These are phyloP conservation scores for Oplegnathus fasciatus DNA, from an alignment of 2,113 vertebrate species.

Conservation along the genomic window DNA sequence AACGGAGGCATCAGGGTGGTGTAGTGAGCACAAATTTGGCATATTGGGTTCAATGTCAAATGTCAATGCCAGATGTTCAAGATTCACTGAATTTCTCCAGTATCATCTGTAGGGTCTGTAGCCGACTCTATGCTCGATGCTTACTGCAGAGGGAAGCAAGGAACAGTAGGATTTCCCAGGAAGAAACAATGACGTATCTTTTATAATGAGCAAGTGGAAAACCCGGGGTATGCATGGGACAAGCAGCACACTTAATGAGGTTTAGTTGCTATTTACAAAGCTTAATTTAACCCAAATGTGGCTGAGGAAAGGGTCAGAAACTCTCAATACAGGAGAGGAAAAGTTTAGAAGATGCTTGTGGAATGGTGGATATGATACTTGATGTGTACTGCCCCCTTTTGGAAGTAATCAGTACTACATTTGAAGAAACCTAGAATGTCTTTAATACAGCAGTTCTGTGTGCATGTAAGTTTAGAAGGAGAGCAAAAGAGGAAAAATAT, in stretches of 20 bases:
- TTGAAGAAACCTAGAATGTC: neutral
- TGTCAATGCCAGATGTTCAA: neutral
- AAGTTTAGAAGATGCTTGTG: neutral
- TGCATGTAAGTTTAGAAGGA: neutral
- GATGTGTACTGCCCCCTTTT: conserved; percentile 59
- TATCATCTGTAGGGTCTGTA: neutral
- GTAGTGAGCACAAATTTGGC: neutral
- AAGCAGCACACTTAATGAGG: neutral
- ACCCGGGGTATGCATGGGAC: neutral
- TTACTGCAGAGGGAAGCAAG: neutral
- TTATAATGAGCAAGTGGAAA: neutral
- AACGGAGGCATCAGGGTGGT: neutral
- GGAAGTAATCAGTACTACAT: conserved; percentile 25
- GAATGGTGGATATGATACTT: neutral
- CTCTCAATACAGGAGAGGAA: neutral
- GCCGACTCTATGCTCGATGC: neutral
- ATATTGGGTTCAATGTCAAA: neutral
- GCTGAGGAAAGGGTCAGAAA: conserved; percentile 14
- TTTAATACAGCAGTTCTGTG: neutral
- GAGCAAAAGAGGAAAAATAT: neutral
- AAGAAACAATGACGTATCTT: neutral
- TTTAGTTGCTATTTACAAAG: conserved; percentile 10
- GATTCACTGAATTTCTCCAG: neutral
- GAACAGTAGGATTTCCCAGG: neutral
- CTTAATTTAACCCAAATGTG: conserved; percentile 28